Percentiles rank a stretch among this genome's conserved stretches.
Evolutionary conservation across 2,113 vertebrate genomes (phyloP).

Genomic region (Chamaea fasciata): DNA sequence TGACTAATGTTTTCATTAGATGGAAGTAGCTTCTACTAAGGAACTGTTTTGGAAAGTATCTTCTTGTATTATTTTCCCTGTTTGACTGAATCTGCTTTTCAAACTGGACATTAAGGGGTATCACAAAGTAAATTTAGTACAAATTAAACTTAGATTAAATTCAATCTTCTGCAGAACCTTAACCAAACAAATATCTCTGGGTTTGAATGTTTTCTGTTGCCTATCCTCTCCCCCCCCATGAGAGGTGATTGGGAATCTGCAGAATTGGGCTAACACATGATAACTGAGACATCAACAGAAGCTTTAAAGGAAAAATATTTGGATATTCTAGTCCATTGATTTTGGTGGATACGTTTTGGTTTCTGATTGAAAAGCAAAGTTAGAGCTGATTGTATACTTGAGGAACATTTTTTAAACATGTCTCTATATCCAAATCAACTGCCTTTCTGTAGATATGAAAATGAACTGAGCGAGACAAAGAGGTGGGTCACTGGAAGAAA

Average conservation of each 20-base stretch:
- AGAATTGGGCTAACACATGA: not conserved
- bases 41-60: not conserved
- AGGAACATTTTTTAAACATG: not conserved
- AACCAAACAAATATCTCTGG: not conserved
- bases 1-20: not conserved
- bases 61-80: not conserved
- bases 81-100: not conserved
- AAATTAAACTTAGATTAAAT: not conserved
- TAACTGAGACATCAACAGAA: not conserved
- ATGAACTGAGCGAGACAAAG: accelerated
- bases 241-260: not conserved
- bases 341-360: not conserved
- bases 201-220: not conserved
- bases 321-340: not conserved
- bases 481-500: not conserved
- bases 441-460: not conserved
- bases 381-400: not conserved
- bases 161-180: not conserved
- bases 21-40: not conserved
- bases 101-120: not conserved
- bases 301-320: not conserved
- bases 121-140: not conserved
- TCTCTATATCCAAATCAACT: not conserved
- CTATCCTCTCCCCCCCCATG: not conserved
- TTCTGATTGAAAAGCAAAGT: not conserved